A percentile compares a stretch with the other conserved stretches of the same genome.
Evolutionary conservation across 1,140 invertebrate genomes (phyloP).

Genomic region (Drosophila ohnishii): DNA sequence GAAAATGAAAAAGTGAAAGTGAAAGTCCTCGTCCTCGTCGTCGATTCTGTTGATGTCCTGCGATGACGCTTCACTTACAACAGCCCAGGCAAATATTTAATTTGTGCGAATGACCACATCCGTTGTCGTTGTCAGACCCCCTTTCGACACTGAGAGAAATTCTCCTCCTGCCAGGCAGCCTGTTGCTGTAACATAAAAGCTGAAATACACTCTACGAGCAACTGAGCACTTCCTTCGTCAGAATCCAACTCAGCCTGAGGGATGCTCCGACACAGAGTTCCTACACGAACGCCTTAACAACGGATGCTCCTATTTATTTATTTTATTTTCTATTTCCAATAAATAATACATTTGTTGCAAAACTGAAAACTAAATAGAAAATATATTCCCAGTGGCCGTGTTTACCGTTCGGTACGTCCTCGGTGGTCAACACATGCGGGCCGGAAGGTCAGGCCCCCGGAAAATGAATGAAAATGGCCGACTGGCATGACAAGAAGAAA

Average conservation of each 20-base stretch:
- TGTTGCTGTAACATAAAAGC: no score
- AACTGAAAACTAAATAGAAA: not conserved
- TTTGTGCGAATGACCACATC: constrained; percentile 71
- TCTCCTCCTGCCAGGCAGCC: no score
- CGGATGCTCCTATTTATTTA: no score
- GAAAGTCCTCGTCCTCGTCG: constrained; percentile 14
- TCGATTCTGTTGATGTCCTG: constrained; percentile 32
- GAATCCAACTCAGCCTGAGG: not conserved
- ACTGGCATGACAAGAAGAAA: constrained; percentile 43
- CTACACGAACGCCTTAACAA: not conserved
- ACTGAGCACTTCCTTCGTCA: not conserved
- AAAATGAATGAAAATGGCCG: constrained; percentile 54
- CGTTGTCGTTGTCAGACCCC: constrained; percentile 37
- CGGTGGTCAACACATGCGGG: constrained; percentile 23
- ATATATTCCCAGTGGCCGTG: constrained; percentile 14
- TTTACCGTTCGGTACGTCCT: constrained; percentile 56
- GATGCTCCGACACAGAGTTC: not conserved
- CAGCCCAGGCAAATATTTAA: constrained; percentile 70
- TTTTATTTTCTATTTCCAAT: not conserved
- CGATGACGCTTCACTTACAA: constrained; percentile 52
- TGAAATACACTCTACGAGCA: not conserved
- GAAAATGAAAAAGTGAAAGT: not conserved
- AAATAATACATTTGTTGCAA: not conserved
- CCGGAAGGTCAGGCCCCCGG: constrained; percentile 10
- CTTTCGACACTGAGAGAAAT: constrained; percentile 1